Percentiles rank a stretch among this genome's conserved stretches.
Conservation (phyloP, 2,113 vertebrate genomes). For the Clarias batrachus region DNA sequence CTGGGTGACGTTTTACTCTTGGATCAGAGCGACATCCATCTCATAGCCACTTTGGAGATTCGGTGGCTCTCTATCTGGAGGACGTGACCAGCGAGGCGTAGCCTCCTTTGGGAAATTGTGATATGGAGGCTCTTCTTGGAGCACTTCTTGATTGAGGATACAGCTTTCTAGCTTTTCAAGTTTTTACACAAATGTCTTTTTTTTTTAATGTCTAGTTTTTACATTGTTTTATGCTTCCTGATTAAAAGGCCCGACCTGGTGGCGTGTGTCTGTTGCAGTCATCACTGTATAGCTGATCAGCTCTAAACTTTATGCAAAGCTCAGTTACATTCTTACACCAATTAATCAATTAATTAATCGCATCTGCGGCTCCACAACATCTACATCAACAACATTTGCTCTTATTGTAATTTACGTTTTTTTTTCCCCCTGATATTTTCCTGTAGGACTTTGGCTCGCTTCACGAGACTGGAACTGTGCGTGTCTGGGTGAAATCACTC, state of each 20-base stretch:
- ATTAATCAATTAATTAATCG: slow-evolving; percentile 62
- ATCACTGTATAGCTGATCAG: neutral
- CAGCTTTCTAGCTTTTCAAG: too few relatives aligned
- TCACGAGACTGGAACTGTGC: neutral
- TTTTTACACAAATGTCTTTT: too few relatives aligned
- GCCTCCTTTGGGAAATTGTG: too few relatives aligned
- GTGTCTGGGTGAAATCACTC: slow-evolving; percentile 33
- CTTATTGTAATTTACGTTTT: neutral
- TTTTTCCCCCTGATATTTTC: neutral
- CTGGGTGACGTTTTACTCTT: too few relatives aligned
- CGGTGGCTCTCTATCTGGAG: too few relatives aligned
- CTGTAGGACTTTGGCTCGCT: neutral
- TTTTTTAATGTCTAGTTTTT: too few relatives aligned
- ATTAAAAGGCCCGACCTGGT: neutral
- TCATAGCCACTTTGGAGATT: too few relatives aligned
- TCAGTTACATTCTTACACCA: slow-evolving; percentile 66
- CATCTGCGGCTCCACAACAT: slow-evolving; percentile 65
- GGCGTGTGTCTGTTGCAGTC: neutral
- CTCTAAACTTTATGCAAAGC: slow-evolving; percentile 62
- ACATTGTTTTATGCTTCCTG: neutral
- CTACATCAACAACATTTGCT: slow-evolving; percentile 30
- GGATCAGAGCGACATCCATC: too few relatives aligned
- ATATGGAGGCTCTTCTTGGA: too few relatives aligned
- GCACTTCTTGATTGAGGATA: too few relatives aligned
- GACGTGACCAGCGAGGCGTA: too few relatives aligned